Percentiles rank a stretch among this genome's conserved stretches.
Conservation (phyloP, 2,113 vertebrate genomes). For the Rhizomys pruinosus region DNA sequence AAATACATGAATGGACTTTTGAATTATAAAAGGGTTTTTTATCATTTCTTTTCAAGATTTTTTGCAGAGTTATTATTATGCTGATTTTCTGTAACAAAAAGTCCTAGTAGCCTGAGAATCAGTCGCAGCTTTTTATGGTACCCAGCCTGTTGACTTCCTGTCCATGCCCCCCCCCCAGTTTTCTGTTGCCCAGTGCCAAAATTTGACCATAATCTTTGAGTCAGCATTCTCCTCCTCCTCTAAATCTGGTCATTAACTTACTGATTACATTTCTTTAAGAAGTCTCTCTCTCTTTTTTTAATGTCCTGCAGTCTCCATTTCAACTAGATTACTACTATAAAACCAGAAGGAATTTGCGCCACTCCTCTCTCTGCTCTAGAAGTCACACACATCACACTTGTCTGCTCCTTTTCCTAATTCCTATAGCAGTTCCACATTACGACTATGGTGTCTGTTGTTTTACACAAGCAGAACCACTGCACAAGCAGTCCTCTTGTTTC, state of each 20-base stretch:
- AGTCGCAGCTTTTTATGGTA: constrained; percentile 55
- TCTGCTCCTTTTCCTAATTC: constrained; percentile 19
- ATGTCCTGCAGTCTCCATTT: constrained; percentile 8
- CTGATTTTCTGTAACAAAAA: constrained; percentile 63
- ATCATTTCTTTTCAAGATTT: constrained; percentile 43
- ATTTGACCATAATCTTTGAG: constrained; percentile 27
- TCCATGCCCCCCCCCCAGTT: constrained; percentile 51
- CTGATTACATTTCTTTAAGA: constrained; percentile 43
- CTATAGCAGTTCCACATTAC: neutral
- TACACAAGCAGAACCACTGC: neutral
- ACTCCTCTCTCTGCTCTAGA: neutral
- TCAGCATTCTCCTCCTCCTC: constrained; percentile 37
- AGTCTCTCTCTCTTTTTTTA: neutral
- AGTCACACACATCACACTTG: neutral
- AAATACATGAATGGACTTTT: constrained; percentile 40
- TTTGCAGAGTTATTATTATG: constrained; percentile 53
- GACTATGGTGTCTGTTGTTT: neutral
- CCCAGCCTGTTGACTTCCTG: constrained; percentile 57
- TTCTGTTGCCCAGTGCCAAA: constrained; percentile 50
- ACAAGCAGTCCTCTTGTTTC: neutral
- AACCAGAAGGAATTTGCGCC: constrained; percentile 10
- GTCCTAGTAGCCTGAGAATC: constrained; percentile 17
- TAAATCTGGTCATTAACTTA: constrained; percentile 17
- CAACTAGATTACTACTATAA: constrained; percentile 22
- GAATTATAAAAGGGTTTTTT: constrained; percentile 29